Conservation (phyloP, 1,140 invertebrate genomes). For the Epicauta chinensis region DNA sequence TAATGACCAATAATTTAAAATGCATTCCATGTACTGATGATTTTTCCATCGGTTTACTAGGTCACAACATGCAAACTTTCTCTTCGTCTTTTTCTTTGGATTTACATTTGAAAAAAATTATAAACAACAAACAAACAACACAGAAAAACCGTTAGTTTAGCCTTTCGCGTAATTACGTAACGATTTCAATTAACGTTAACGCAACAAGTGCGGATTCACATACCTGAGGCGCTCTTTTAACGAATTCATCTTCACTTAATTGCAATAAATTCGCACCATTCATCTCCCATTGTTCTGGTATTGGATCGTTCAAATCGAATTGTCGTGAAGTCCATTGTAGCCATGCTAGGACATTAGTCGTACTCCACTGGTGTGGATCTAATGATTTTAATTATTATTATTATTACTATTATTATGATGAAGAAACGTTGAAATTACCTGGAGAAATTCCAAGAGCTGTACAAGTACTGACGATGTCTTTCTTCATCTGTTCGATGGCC, state of each 20-base stretch:
- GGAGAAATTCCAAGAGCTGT: constrained; percentile 76
- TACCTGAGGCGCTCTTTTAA: constrained; percentile 70
- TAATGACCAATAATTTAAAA: constrained; percentile 5
- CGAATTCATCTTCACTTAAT: constrained; percentile 80
- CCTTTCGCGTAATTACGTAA: constrained; percentile 3
- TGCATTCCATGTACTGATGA: constrained; percentile 23
- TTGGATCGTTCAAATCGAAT: constrained; percentile 62
- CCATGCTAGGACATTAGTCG: constrained; percentile 78
- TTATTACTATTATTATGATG: neutral
- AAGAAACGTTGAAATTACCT: constrained; percentile 53
- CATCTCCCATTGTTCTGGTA: constrained; percentile 69
- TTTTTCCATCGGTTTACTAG: constrained; percentile 24
- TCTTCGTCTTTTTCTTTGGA: constrained; percentile 4
- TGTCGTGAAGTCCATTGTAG: constrained; percentile 76
- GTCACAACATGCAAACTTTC: constrained; percentile 28
- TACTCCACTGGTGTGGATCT: constrained; percentile 84
- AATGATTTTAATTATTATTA: constrained; percentile 36
- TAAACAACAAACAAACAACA: too few relatives aligned
- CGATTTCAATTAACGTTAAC: constrained; percentile 4
- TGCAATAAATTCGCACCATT: constrained; percentile 68
- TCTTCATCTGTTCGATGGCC: constrained; percentile 78
- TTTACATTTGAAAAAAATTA: too few relatives aligned
- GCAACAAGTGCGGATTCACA: constrained; percentile 26
- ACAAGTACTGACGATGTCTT: constrained; percentile 79
- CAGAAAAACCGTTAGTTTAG: constrained; percentile 8